Conservation (phyloP, 2,113 vertebrate genomes). For the Sylvietta virens region DNA sequence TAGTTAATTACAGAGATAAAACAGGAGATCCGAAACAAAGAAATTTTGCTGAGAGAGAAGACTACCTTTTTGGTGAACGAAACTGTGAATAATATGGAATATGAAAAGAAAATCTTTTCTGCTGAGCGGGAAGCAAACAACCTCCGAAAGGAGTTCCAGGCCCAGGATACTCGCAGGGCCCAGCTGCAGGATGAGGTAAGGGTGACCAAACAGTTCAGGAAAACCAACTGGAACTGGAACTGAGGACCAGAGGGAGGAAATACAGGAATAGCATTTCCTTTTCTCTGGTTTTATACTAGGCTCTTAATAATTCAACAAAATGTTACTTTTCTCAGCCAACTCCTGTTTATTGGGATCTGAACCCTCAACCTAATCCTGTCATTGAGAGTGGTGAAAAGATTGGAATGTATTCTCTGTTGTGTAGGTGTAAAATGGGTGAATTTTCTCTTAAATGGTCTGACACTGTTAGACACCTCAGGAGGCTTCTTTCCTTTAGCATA, state of each 20-base stretch:
- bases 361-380: not conserved
- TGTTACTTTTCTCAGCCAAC: not conserved
- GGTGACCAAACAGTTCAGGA: not conserved
- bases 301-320: not conserved
- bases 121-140: conserved; percentile 73
- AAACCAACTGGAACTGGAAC: not conserved
- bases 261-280: not conserved
- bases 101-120: conserved; percentile 78
- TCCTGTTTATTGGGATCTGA: not conserved
- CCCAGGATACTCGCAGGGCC: conserved; percentile 69
- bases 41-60: conserved; percentile 77
- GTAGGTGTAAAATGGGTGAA: not conserved
- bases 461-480: not conserved
- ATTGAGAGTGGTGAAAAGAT: not conserved
- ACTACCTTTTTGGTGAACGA: conserved; percentile 80
- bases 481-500: not conserved
- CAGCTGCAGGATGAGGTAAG: conserved; percentile 82
- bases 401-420: not conserved
- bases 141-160: conserved; percentile 74
- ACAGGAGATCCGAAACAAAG: conserved; percentile 78
- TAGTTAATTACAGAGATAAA: conserved; percentile 81
- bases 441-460: not conserved
- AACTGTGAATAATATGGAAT: conserved; percentile 84
- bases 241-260: not conserved
- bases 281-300: not conserved